Evolutionary conservation across 1,140 invertebrate species (phyloP).

Genomic region (Drosophila miranda): DNA sequence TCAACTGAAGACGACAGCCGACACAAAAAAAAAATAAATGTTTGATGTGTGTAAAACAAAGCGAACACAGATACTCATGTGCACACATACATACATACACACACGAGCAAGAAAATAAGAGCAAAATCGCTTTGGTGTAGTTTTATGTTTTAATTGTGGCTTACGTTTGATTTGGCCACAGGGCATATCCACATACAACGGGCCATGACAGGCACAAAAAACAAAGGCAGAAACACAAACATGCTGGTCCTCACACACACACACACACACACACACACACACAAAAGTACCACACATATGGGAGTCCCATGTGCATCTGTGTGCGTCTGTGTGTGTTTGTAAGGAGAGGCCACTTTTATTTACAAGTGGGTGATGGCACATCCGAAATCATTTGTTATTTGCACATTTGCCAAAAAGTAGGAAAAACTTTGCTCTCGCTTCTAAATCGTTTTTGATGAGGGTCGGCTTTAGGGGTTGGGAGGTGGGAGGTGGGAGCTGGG

Average conservation of each 20-base stretch:
- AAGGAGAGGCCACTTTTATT: conserved; percentile 61
- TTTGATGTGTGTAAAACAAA: conserved; percentile 60
- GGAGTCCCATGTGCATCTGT: neutral
- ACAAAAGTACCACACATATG: conserved; percentile 6
- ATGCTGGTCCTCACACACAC: conserved; percentile 61
- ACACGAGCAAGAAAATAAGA: conserved; percentile 16
- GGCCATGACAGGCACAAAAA: conserved; percentile 72
- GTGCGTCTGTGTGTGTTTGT: neutral
- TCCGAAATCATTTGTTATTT: conserved; percentile 78
- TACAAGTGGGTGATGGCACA: conserved; percentile 75
- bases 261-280: conserved; percentile 52
- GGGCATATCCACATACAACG: conserved; percentile 55
- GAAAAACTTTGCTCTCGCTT: conserved; percentile 59
- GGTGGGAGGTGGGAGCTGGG: neutral
- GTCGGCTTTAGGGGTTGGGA: conserved; percentile 24
- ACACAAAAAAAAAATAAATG: conserved; percentile 39
- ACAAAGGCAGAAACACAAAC: conserved; percentile 68
- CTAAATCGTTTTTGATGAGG: conserved; percentile 78
- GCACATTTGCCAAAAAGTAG: conserved; percentile 72
- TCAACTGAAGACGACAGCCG: conserved; percentile 52
- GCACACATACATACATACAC: conserved; percentile 2
- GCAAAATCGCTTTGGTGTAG: conserved; percentile 44
- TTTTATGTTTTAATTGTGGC: conserved; percentile 78
- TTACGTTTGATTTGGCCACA: conserved; percentile 76
- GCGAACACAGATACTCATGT: conserved; percentile 6